Conservation (phyloP, 2,888 invertebrate genomes). For the Ctenicera cuprea region DNA sequence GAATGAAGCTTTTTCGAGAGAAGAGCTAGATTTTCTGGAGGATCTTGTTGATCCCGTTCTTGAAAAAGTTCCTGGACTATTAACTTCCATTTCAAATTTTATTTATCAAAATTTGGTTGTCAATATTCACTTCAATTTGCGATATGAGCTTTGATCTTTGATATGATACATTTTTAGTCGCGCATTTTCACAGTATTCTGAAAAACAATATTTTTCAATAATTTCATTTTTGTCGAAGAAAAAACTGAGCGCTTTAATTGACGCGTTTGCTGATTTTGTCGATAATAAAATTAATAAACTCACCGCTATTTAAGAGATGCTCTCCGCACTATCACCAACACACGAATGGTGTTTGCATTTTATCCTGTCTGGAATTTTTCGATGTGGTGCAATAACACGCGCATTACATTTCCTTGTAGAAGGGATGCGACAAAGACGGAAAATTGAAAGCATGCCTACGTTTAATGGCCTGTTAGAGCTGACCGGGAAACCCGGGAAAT, state of each 20-base stretch:
- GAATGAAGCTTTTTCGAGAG: conserved; percentile 65
- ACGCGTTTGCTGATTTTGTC: conserved; percentile 2
- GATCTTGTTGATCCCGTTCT: conserved; percentile 66
- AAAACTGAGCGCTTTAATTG: neutral
- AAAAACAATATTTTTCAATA: conserved; percentile 9
- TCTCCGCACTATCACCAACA: conserved; percentile 47
- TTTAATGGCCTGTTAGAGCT: conserved; percentile 46
- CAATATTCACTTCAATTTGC: conserved; percentile 13
- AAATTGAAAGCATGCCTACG: conserved; percentile 24
- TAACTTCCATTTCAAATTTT: conserved; percentile 45
- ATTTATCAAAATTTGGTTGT: conserved; percentile 5
- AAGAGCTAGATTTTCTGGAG: conserved; percentile 59
- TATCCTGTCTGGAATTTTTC: conserved; percentile 53
- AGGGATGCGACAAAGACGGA: conserved; percentile 54
- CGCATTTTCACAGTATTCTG: conserved; percentile 11
- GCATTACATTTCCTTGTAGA: conserved; percentile 40
- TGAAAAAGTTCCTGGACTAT: conserved; percentile 62
- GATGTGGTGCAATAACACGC: conserved; percentile 52
- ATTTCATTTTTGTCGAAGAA: neutral
- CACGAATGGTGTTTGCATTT: conserved; percentile 57
- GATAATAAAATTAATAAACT: conserved; percentile 29
- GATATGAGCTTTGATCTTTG: conserved; percentile 1
- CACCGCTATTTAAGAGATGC: conserved; percentile 28
- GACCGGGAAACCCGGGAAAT: conserved; percentile 63
- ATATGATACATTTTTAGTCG: conserved; percentile 16